A percentile compares a stretch with the other conserved stretches of the same genome.
These are phyloP conservation scores for Abrostola tripartita DNA, from an alignment of 2,888 invertebrate genomes.

Conservation along the genomic window DNA sequence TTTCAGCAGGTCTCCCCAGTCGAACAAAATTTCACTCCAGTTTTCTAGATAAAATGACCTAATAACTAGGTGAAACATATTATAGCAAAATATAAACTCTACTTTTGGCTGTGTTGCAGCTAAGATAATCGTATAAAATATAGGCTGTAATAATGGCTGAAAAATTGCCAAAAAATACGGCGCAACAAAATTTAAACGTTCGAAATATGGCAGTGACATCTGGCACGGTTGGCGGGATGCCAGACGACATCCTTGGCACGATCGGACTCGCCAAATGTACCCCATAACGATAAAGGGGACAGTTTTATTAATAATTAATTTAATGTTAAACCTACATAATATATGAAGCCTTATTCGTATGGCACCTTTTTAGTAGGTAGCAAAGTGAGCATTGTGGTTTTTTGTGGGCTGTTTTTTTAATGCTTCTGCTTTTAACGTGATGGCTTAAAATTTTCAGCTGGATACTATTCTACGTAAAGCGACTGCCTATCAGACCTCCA, in stretches of 20 bases:
- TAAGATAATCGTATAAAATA: conserved; percentile 33
- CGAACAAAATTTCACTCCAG: too few species aligned
- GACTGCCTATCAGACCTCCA: too few species aligned
- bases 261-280: conserved; percentile 53
- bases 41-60: too few species aligned
- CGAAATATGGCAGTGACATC: conserved; percentile 49
- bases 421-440: too few species aligned
- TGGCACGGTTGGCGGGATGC: conserved; percentile 58
- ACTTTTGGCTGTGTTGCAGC: conserved; percentile 22
- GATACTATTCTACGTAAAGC: too few species aligned
- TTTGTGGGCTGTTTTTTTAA: too few species aligned
- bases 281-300: conserved; percentile 46
- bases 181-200: conserved; percentile 40
- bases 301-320: conserved; percentile 44
- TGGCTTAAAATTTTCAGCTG: too few species aligned
- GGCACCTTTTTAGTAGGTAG: not conserved
- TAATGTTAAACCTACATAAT: conserved; percentile 24
- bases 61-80: not conserved
- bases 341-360: conserved; percentile 1
- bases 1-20: too few species aligned
- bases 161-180: conserved; percentile 42
- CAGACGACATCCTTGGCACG: conserved; percentile 44
- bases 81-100: conserved; percentile 7
- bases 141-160: conserved; percentile 33
- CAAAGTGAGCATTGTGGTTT: too few species aligned